A percentile compares a stretch with the other conserved stretches of the same genome.
Conservation (phyloP, 1,140 invertebrate species). For the Papilio aristodemus region DNA sequence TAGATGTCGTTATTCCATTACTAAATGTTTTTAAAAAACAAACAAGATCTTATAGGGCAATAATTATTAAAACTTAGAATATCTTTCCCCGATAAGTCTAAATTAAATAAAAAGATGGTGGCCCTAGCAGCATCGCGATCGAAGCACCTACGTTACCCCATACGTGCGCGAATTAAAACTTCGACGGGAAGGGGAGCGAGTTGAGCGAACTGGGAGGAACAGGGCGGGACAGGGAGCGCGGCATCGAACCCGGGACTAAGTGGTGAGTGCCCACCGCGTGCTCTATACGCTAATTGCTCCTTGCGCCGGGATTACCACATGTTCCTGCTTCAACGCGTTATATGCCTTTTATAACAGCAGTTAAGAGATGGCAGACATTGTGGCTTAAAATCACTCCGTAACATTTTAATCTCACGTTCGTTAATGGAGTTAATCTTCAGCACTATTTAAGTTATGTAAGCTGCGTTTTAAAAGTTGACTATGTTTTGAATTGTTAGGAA, state of each 20-base stretch:
- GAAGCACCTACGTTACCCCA: constrained; percentile 44
- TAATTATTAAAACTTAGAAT: no score
- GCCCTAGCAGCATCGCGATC: constrained; percentile 25
- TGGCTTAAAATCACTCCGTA: background rate
- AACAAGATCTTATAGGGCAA: no score
- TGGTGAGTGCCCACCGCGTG: background rate
- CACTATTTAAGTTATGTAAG: background rate
- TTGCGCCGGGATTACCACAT: constrained; percentile 14
- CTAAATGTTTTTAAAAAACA: no score
- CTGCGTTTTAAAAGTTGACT: background rate
- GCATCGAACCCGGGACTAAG: constrained; percentile 19
- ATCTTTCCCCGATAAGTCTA: no score
- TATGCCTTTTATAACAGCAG: constrained; percentile 12
- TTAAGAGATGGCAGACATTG: constrained; percentile 2
- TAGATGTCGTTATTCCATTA: no score
- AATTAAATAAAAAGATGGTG: no score
- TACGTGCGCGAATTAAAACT: constrained; percentile 56
- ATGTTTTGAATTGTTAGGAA: no score
- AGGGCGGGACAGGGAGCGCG: background rate
- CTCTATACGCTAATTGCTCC: constrained; percentile 16
- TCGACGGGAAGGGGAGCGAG: constrained; percentile 44
- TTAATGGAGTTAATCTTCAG: background rate
- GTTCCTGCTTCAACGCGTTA: constrained; percentile 18
- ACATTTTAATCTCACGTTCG: background rate
- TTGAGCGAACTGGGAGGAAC: constrained; percentile 14